A percentile compares a stretch with the other conserved stretches of the same genome.
Conservation (phyloP, 2,113 vertebrate genomes). For the Otocyon megalotis region DNA sequence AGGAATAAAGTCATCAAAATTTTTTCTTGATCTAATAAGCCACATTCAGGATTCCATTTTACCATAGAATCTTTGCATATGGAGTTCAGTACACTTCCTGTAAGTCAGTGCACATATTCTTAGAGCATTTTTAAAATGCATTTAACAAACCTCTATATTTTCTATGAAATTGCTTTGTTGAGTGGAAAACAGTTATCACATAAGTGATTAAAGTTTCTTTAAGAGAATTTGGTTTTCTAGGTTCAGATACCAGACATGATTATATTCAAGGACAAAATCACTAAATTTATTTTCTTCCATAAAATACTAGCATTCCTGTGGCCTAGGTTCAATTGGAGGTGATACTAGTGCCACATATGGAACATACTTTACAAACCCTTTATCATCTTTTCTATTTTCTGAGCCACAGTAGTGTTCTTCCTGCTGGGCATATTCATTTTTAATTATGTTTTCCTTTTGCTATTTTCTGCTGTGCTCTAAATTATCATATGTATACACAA, state of each 20-base stretch:
- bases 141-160: neutral
- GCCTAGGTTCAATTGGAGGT: neutral
- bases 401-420: neutral
- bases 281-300: neutral
- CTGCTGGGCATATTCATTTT: conserved; percentile 52
- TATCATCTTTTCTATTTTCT: neutral
- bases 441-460: conserved; percentile 27
- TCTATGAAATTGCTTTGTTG: neutral
- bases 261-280: neutral
- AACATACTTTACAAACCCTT: neutral
- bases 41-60: neutral
- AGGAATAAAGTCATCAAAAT: neutral
- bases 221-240: neutral
- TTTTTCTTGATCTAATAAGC: neutral
- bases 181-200: neutral
- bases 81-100: neutral
- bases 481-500: conserved; percentile 51
- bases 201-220: neutral
- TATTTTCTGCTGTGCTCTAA: conserved; percentile 47
- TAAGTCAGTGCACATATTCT: neutral
- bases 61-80: neutral
- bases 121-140: neutral
- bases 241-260: neutral
- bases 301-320: neutral
- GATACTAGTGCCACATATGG: neutral